Conservation (phyloP, 30 jellyfish, hydroid and myxozoan species). For the Chrysaora quinquecirrha region DNA sequence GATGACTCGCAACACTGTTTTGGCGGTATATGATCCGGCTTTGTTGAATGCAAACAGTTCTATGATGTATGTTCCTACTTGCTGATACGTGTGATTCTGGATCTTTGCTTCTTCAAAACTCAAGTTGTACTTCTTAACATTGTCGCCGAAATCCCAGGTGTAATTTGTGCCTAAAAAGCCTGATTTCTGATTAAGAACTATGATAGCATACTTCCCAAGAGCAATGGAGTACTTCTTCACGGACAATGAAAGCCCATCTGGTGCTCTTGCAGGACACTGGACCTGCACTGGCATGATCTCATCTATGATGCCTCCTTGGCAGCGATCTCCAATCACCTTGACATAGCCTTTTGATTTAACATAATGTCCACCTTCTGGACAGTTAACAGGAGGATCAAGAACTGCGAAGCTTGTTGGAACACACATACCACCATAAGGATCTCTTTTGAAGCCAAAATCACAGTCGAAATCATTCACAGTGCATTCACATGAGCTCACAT, state of each 20-base stretch:
- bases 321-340: constrained; percentile 68
- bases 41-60: constrained; percentile 67
- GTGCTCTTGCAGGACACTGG: constrained; percentile 78
- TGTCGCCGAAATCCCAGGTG: constrained; percentile 86
- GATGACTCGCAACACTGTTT: constrained; percentile 58
- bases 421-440: constrained; percentile 41
- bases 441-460: constrained; percentile 67
- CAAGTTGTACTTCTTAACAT: constrained; percentile 42
- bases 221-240: constrained; percentile 64
- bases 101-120: constrained; percentile 51
- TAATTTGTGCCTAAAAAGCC: constrained; percentile 76
- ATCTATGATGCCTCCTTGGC: constrained; percentile 85
- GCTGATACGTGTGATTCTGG: constrained; percentile 44
- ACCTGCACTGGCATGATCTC: constrained; percentile 58
- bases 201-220: constrained; percentile 38
- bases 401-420: constrained; percentile 66
- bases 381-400: constrained; percentile 46
- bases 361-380: constrained; percentile 70
- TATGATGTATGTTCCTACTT: constrained; percentile 68
- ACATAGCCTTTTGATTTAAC: constrained; percentile 71
- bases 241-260: constrained; percentile 59
- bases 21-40: constrained; percentile 67
- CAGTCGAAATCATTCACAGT: constrained; percentile 81
- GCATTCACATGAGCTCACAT: constrained; percentile 73
- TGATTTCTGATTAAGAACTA: constrained; percentile 48